Evolutionary conservation across 2,888 invertebrate genomes (phyloP), one percentile per base, ranked within the genome.

Genomic region (Hydraecia micacea): DNA sequence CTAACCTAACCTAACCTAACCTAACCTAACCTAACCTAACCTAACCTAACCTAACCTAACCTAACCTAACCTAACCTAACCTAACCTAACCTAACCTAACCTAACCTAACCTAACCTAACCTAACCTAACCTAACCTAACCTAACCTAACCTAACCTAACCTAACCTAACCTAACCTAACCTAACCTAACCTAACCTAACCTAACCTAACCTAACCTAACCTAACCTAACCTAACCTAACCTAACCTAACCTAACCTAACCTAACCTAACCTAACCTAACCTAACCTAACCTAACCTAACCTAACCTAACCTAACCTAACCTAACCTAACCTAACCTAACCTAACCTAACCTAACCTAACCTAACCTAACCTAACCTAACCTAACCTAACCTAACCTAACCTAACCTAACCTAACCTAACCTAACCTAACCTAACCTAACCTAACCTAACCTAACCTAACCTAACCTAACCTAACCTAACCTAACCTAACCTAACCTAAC

Each of bases 121-220:
- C 84, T 81, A 81, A 80, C 79, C 63, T 36, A 84, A 80, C 84
- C 84, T 81, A 81, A 79, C 84, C n/a, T n/a, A n/a, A n/a, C n/a
- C n/a, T n/a, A n/a, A n/a, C n/a, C n/a, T n/a, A n/a, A n/a, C n/a
- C n/a, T n/a, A n/a, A n/a, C n/a, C n/a, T n/a, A n/a, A n/a, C n/a
- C n/a, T 79, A 79, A 80, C 83, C 79, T 79, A 81, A 81, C 83
- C 80, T 81, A n/a, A 77, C 81, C 77, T 77, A 81, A 77, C 79
- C 75, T 75, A 58, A 72, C 67, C 75, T 69, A 75, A 75, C 75
- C 75, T 75, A 69, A 69, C 62, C 78, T 76, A 79, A 81, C 81
- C 81, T 81, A 81, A 79, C 81, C 76, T 72, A 72, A 66, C 80
- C 75, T 72, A 67, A 71, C 75, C 67, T n/a, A n/a, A n/a, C n/a